These are phyloP conservation scores for Cotesia glomerata DNA, from an alignment of 1,140 invertebrate genomes.

Conservation along the genomic window DNA sequence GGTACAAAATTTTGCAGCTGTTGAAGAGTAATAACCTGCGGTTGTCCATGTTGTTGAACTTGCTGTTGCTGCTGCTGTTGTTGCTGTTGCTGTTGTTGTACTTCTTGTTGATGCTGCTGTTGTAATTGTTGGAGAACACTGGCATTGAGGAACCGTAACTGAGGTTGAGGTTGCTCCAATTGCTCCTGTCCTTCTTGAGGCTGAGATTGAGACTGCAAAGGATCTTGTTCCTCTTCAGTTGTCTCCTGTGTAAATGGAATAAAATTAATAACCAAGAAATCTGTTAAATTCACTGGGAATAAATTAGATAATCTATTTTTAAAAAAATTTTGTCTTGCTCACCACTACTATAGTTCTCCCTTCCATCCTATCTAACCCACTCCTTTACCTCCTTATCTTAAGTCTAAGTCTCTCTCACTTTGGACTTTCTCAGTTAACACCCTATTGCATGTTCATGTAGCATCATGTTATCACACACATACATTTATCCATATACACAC, in stretches of 20 bases:
- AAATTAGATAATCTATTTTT: not conserved
- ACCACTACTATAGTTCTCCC: not conserved
- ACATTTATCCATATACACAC: not conserved
- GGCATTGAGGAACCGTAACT: constrained; percentile 59
- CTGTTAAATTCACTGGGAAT: too few species aligned
- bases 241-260: constrained; percentile 48
- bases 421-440: not conserved
- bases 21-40: constrained; percentile 65
- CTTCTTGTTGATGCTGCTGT: constrained; percentile 47
- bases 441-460: not conserved
- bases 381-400: not conserved
- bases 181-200: constrained; percentile 58
- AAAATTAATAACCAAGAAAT: not conserved
- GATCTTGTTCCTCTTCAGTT: constrained; percentile 53
- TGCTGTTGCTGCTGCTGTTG: constrained; percentile 50
- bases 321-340: constrained; percentile 9
- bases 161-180: constrained; percentile 56
- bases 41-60: constrained; percentile 53
- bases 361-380: not conserved
- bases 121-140: constrained; percentile 59
- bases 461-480: not conserved
- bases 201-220: constrained; percentile 40
- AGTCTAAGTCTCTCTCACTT: not conserved
- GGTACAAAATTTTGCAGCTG: constrained; percentile 66
- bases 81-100: constrained; percentile 40